A percentile compares a stretch with the other conserved stretches of the same genome.
These are phyloP conservation scores for Spondyliosoma cantharus DNA, from an alignment of 2,797 vertebrate genomes.

Conservation along the genomic window DNA sequence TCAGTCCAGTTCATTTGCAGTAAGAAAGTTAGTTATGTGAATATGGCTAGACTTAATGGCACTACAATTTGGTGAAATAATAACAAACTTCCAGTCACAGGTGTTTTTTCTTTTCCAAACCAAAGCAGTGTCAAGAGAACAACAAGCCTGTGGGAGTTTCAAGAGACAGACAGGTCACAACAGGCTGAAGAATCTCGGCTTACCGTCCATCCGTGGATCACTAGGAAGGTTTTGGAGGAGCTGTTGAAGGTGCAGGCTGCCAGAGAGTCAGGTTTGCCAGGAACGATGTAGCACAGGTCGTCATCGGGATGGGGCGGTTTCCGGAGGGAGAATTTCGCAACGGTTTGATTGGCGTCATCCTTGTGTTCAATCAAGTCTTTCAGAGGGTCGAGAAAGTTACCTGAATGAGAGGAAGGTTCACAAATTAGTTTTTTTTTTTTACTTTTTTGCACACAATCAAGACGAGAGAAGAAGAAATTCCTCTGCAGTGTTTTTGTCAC, in stretches of 20 bases:
- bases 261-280: conserved; percentile 77
- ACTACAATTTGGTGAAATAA: conserved; percentile 10
- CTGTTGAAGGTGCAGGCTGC: conserved; percentile 81
- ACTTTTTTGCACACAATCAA: too few relatives aligned
- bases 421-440: not conserved
- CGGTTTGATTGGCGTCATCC: conserved; percentile 54
- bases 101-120: conserved; percentile 10
- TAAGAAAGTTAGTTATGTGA: not conserved
- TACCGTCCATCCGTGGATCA: conserved; percentile 89
- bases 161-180: conserved; percentile 37
- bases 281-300: conserved; percentile 83
- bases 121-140: conserved; percentile 17
- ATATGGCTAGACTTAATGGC: not conserved
- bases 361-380: conserved; percentile 65
- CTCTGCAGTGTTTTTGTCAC: conserved; percentile 28
- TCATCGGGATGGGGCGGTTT: conserved; percentile 80
- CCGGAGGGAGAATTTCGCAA: conserved; percentile 83
- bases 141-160: conserved; percentile 12
- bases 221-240: conserved; percentile 85
- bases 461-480: not conserved
- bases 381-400: conserved; percentile 79
- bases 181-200: conserved; percentile 51
- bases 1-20: not conserved
- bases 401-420: conserved; percentile 59
- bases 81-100: conserved; percentile 11